A percentile compares a stretch with the other conserved stretches of the same genome.
phyloP scores from a whole-genome alignment of 2,113 vertebrate species.

The Cyanoliseus patagonus region DNA sequence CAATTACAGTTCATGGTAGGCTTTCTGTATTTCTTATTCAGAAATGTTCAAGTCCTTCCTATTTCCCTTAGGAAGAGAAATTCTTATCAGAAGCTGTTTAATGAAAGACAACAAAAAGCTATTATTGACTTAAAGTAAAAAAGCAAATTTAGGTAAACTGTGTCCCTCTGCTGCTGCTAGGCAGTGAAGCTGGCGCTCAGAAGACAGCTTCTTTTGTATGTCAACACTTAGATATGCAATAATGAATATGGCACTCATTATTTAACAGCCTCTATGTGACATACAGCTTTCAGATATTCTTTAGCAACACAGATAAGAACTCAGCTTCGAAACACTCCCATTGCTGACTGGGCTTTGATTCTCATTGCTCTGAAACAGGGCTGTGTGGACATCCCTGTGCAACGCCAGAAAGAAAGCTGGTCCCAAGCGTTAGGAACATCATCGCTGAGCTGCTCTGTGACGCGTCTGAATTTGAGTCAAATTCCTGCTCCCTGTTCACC shows the following conservation, averaged over 20 bases:
- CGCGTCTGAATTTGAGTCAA: neutral
- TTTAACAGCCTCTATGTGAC: conserved; percentile 21
- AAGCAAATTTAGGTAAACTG: neutral
- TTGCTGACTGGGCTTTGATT: neutral
- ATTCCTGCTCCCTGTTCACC: neutral
- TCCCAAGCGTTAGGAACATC: neutral
- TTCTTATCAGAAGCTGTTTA: neutral
- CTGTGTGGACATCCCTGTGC: neutral
- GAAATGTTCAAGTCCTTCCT: neutral
- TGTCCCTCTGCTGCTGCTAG: neutral
- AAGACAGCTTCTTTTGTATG: neutral
- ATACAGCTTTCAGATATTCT: neutral
- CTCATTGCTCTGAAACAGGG: neutral
- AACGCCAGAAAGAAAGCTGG: neutral
- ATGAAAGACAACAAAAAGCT: neutral
- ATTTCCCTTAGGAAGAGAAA: neutral
- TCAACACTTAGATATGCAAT: neutral
- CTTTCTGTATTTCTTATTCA: neutral
- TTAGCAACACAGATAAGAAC: neutral
- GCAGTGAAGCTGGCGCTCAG: neutral
- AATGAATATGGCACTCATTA: neutral
- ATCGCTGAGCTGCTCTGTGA: neutral
- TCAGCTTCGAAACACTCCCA: neutral
- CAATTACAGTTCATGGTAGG: neutral
- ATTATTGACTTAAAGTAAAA: neutral